Evolutionary conservation across 2,888 invertebrate species (phyloP), one percentile per base, ranked within the genome.

Genomic region (Acleris emargana): DNA sequence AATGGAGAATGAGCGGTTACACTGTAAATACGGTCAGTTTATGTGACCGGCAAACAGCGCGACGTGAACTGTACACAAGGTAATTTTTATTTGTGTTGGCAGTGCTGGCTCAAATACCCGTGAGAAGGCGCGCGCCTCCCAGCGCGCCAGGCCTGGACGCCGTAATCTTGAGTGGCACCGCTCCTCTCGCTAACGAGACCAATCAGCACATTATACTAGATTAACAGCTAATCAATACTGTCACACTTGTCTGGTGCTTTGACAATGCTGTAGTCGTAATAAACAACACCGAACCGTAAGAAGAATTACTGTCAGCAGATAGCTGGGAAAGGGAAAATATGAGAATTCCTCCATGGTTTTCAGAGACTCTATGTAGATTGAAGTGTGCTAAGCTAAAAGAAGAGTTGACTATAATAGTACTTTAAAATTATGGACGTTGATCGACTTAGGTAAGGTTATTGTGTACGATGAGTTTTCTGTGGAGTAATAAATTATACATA

Each of bases 1-100:
- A 91, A 86, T 85, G 86, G 88, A 82, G 83, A 84, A 89, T 90
- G 87, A 90, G 84, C 85, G 87, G 85, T 81, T 82, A 80, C 84
- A 84, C 82, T 78, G 91, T 88, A 89, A 91, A 91, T 84, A 91
- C 84, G 85, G 81, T 77, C 85, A 84, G 87, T 87, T 89, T 88
- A 88, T 88, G 87, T 84, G 88, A 77, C 84, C 83, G 82, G 89
- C 83, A 89, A 91, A 91, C 89, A 89, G 73, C 78, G 79, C 85
- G 79, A 87, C 89, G 91, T 89, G 90, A 91, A 90, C 89, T 89
- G 91, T 91, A 91, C 91, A 91, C 91, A 91, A 83, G 83, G 79
- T 86, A 84, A 79, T 88, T 84, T 84, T 88, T 91, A 87, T 91
- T 91, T 91, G 88, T 87, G 74, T 84, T 81, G 82, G 84, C 79